Conservation (phyloP, 37 sponge, comb jelly and placozoan genomes). For the Axinella damicornis region DNA sequence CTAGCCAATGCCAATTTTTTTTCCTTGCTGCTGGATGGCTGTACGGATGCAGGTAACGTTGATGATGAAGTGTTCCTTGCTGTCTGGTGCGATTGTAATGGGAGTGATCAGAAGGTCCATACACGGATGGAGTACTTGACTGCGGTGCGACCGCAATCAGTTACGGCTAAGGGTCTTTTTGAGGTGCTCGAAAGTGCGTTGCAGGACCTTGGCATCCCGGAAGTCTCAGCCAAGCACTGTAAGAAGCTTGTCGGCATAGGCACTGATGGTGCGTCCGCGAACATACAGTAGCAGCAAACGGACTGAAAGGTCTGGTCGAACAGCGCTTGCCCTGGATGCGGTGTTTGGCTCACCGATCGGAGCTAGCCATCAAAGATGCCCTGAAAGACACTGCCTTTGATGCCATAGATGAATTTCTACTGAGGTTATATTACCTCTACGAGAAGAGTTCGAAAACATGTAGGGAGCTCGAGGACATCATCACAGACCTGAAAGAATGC, state of each 20-base stretch:
- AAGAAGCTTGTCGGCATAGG: conserved; percentile 61
- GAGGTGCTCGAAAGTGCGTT: conserved; percentile 28
- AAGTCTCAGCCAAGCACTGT: conserved; percentile 4
- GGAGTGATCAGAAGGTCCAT: conserved; percentile 46
- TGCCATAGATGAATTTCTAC: conserved; percentile 49
- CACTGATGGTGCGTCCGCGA: conserved; percentile 38
- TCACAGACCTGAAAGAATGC: conserved; percentile 36
- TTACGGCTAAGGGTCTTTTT: conserved; percentile 58
- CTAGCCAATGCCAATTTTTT: conserved; percentile 55
- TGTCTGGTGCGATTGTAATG: conserved; percentile 50
- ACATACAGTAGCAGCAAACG: neutral
- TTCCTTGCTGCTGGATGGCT: conserved; percentile 71
- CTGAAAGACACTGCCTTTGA: conserved; percentile 58
- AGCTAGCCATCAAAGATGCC: conserved; percentile 67
- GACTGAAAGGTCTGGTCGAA: conserved; percentile 39
- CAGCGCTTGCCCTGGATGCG: conserved; percentile 44
- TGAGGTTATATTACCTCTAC: conserved; percentile 45
- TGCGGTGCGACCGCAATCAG: conserved; percentile 49
- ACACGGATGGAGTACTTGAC: conserved; percentile 59
- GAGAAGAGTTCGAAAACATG: conserved; percentile 26
- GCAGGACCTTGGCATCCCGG: conserved; percentile 35
- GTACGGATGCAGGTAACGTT: conserved; percentile 58
- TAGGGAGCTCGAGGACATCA: conserved; percentile 25
- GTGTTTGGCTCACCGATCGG: conserved; percentile 64
- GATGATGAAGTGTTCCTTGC: conserved; percentile 67